Evolutionary conservation across 2,888 invertebrate genomes (phyloP), one percentile per base, ranked within the genome.

Genomic region (Drosophila nr. medialis): DNA sequence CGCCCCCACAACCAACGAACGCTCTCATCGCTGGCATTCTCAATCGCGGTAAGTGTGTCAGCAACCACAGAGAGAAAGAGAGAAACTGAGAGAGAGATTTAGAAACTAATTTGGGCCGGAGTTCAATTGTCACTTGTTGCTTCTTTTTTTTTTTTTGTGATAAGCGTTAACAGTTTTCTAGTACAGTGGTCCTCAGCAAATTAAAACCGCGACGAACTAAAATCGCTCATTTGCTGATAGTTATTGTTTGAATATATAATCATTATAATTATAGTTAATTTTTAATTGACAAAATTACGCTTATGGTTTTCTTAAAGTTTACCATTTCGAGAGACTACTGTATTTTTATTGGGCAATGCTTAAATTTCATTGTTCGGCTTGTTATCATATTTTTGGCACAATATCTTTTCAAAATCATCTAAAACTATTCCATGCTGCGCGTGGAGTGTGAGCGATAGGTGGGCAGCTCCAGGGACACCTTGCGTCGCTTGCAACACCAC

Each of bases 401-500:
- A 34, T 42, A 21, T 53, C 8, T 45, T 27, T 38, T 15, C 15
- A 21, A 56, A 56, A 42, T 15, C 18, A 8, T 32, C 45, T 68
- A 34, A 62, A 60, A 11, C 70, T 91, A 91, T 63, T 92, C 87
- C 89, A 91, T 90, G 65, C 91, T 91, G 53, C 92, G 84, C 18
- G 92, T 91, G 36, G 92, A 91, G 72, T 92, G 92, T 4, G 92
- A 92, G 76, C 94, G 92, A 81, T 94, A 94, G 3, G 93, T 93
- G 0, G 96, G 95, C 42, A 96, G 91, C 80, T 96, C 95, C 54
- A 94, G 90, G 0, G 93, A 94, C 49, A 93, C 94, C 69, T 92
- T 94, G 72, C 94, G 94, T 70, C 94, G 93, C 73, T 94, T 94
- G 63, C 95, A 93, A 88, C 95, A 96, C 93, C 94, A 95, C 65